Evolutionary conservation across 2,113 vertebrate species (phyloP), one percentile per base, ranked within the genome.

Genomic region (Rhynchopsitta pachyrhyncha): DNA sequence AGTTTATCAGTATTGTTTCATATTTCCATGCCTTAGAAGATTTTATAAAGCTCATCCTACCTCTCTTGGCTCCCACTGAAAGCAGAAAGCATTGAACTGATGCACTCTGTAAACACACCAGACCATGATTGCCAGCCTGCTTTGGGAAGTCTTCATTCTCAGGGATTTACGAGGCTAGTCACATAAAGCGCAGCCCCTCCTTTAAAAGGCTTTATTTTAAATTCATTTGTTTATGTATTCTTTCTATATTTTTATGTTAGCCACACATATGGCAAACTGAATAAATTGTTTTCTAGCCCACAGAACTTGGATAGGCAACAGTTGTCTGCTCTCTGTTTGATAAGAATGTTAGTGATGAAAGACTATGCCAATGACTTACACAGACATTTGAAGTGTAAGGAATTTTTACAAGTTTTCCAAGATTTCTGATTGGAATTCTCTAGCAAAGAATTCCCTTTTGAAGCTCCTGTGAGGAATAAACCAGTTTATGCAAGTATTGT

Each of bases 331-430:
- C 19, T 31, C 57, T 86, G 22, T 90, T 94, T 87, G 82, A 62
- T 63, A 46, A 60, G 75, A 67, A 62, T 91, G 64, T 86, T 89
- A 80, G 11, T 47, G 49, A 47, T 82, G 25, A 82, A 86, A 78
- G 35, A 52, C 28, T 66, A 57, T 74, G 73, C 70, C 93, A 91
- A 79, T 97, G 92, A 95, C 93, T 91, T 94, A 96, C 94, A 70
- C 91, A 97, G 96, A 94, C 55, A 93, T 55, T 16, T 82, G 67
- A 95, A 90, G 31, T 80, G 77, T 67, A 93, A 84, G 77, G 96
- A 86, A 92, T 96, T 94, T 97, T 97, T 95, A 95, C 52, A 90
- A 88, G 86, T 91, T 97, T 97, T 97, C 90, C 92, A 96, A 88
- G 75, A 77, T 85, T 94, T 75, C 42, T 88, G 60, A 49, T 85